Evolutionary conservation across 2,797 vertebrate species (phyloP).

Genomic region (Hoplostethus atlanticus): DNA sequence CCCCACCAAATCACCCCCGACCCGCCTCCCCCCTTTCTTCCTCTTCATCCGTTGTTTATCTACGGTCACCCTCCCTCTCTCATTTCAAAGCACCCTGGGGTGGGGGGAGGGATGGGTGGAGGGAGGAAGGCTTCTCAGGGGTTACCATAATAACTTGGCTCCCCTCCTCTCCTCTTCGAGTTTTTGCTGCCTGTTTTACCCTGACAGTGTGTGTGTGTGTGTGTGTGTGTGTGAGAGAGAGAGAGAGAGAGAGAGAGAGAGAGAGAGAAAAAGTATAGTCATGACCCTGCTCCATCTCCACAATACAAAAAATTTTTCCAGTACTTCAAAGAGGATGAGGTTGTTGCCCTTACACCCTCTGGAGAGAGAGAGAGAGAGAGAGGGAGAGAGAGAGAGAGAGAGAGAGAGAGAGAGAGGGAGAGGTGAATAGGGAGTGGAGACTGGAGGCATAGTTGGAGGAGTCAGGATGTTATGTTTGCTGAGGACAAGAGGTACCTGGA

Average conservation of each 20-base stretch:
- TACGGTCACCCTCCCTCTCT: conserved; percentile 65
- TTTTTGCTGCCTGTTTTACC: conserved; percentile 52
- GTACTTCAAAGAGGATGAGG: conserved; percentile 61
- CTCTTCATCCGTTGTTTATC: conserved; percentile 75
- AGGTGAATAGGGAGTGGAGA: conserved; percentile 34
- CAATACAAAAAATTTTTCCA: conserved; percentile 40
- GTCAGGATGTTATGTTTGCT: conserved; percentile 69
- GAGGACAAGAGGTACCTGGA: conserved; percentile 41
- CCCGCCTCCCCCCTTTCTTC: conserved; percentile 18
- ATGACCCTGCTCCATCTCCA: conserved; percentile 31
- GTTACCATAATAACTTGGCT: conserved; percentile 76
- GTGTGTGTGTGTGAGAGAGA: conserved; percentile 32
- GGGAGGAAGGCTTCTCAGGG: conserved; percentile 66
- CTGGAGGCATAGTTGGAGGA: background rate
- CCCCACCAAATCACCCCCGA: background rate
- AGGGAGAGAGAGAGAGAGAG: conserved; percentile 24
- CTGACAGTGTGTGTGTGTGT: conserved; percentile 26
- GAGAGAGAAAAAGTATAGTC: conserved; percentile 2
- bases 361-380: conserved; percentile 28
- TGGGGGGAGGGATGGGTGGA: conserved; percentile 49
- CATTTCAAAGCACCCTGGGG: conserved; percentile 77
- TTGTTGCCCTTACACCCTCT: conserved; percentile 62
- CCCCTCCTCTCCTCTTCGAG: conserved; percentile 24
- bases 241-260: conserved; percentile 10
- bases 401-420: conserved; percentile 34